Evolutionary conservation across 2,113 vertebrate genomes (phyloP).

Genomic region (Callipepla californica): DNA sequence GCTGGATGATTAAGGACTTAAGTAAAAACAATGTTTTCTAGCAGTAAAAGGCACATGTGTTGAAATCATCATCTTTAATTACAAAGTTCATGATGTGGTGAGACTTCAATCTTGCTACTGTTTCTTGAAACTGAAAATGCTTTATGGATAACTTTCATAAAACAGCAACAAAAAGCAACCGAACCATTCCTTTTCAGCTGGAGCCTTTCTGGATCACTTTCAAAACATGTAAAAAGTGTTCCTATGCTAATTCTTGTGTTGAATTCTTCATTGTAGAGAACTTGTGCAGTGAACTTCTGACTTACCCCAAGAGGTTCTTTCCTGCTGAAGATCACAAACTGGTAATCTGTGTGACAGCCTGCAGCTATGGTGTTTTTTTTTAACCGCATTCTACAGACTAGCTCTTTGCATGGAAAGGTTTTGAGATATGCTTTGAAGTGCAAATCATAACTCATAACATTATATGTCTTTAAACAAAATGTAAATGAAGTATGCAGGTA

Average conservation of each 20-base stretch:
- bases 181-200: not conserved
- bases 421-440: slow-evolving; percentile 48
- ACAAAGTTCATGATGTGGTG: not conserved
- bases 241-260: slow-evolving; percentile 43
- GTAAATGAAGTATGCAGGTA: not conserved
- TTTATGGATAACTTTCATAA: rapidly evolving
- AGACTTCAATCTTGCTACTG: not conserved
- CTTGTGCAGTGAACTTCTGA: slow-evolving; percentile 57
- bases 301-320: slow-evolving; percentile 39
- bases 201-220: not conserved
- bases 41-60: not conserved
- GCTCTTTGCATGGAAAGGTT: slow-evolving; percentile 53
- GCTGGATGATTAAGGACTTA: not conserved
- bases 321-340: slow-evolving; percentile 54
- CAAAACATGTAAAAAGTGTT: not conserved
- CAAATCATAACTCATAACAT: not conserved
- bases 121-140: not conserved
- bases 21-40: not conserved
- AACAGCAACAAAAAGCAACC: not conserved
- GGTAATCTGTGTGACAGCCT: slow-evolving; percentile 71
- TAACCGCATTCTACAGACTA: slow-evolving; percentile 29
- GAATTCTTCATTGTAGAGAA: slow-evolving; percentile 74
- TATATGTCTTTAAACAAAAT: not conserved
- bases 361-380: not conserved
- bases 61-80: not conserved